These are phyloP conservation scores for Periophthalmus magnuspinnatus DNA, from an alignment of 2,797 vertebrate genomes.

Conservation along the genomic window DNA sequence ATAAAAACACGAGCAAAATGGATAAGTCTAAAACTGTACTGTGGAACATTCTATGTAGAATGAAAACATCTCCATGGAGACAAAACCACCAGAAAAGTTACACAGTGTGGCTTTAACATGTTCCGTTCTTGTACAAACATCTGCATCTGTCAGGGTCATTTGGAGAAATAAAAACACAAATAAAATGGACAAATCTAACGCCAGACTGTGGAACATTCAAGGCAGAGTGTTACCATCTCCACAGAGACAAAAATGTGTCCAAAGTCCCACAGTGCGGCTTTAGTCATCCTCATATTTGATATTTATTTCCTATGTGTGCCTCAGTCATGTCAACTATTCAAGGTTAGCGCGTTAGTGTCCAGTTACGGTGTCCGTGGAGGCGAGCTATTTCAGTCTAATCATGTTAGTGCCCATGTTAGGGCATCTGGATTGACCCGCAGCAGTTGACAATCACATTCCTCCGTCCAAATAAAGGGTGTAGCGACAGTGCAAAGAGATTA, in stretches of 20 bases:
- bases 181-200: background rate
- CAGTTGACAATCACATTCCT: constrained; percentile 70
- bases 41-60: too few relatives aligned
- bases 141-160: too few relatives aligned
- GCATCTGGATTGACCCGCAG: constrained; percentile 68
- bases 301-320: constrained; percentile 30
- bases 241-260: background rate
- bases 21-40: too few relatives aligned
- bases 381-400: constrained; percentile 77
- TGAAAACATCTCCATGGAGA: too few relatives aligned
- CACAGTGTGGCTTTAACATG: too few relatives aligned
- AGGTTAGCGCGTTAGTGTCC: constrained; percentile 53
- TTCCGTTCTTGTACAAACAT: too few relatives aligned
- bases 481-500: constrained; percentile 41
- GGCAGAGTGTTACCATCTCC: background rate
- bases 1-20: too few relatives aligned
- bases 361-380: constrained; percentile 68
- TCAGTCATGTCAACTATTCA: constrained; percentile 53
- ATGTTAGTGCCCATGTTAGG: constrained; percentile 77
- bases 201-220: background rate
- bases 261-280: background rate
- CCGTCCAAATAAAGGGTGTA: constrained; percentile 62
- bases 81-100: too few relatives aligned
- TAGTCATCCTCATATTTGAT: constrained; percentile 16
- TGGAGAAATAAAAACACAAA: background rate